A percentile compares a stretch with the other conserved stretches of the same genome.
phyloP scores from a whole-genome alignment of 2,113 vertebrate genomes.

The Emydocephalus ijimae region DNA sequence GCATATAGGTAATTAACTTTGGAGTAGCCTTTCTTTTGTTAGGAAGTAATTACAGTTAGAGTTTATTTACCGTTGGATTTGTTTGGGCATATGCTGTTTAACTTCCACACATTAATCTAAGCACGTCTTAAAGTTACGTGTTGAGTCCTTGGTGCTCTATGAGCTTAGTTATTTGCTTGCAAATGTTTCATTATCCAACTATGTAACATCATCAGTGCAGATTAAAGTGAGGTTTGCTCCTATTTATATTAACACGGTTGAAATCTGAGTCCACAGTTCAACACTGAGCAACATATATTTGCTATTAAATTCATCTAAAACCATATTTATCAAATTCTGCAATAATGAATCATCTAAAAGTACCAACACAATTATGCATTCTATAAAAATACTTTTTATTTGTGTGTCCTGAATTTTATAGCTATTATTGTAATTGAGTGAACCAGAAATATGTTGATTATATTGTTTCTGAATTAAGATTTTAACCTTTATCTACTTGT shows the following conservation, averaged over 20 bases:
- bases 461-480: background rate
- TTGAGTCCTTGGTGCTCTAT: background rate
- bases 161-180: background rate
- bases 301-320: background rate
- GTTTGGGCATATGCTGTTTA: background rate
- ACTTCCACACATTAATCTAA: background rate
- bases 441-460: background rate
- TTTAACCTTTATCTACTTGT: background rate
- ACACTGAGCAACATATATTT: background rate
- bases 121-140: background rate
- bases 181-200: background rate
- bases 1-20: background rate
- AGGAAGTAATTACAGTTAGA: background rate
- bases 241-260: background rate
- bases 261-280: background rate
- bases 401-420: background rate
- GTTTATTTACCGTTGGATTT: background rate
- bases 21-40: background rate
- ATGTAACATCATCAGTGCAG: background rate
- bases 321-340: background rate
- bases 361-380: background rate
- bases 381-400: background rate
- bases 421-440: background rate
- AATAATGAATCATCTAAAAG: background rate
- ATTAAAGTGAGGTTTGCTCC: background rate